Base-by-base conservation (phyloP, 2,888 invertebrate species). In the Cryptus armator region DNA sequence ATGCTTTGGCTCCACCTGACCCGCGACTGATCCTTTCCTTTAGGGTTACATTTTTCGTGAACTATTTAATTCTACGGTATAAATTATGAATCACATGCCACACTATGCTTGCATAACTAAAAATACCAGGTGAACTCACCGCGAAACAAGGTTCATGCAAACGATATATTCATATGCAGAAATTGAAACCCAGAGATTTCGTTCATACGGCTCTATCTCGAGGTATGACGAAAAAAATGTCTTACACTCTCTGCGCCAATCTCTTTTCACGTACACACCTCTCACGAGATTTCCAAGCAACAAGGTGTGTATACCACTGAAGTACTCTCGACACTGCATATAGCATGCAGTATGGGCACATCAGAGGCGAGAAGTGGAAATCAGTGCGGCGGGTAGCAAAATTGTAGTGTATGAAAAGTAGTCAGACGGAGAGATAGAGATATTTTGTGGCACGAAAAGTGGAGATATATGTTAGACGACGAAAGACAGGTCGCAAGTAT, bases 121-220 rank as follows among this genome's bases (percentile, higher is more conserved):
- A 37, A 62, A 62, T 62, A 59, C 37, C 74, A n/a, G 48, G 66
- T 48, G 56, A 74, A 81, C 70, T 70, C 70, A 32, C 14, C 79
- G 71, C 44, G 70, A 43, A 75, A 62, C 59, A 59, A 81, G 56
- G 37, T 24, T 32, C 44, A 74, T 74, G 74, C 74, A 74, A 81
- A 75, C 74, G 74, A 75, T 66, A 72, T 29, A 29, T 72, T 37
- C 79, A 53, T 81, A 67, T 48, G 74, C 74, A 71, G 74, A 81
- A 74, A 74, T 67, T 81, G 24, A 59, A 24, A 32, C 29, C 62
- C 29, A 32, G 62, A 62, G 37, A 37, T 37, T 29, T 62, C 62
- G 62, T 62, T 62, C 32, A 29, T 32, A 62, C 29, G 62, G 29
- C 29, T 14, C 62, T 62, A 14, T 62, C 32, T n/a, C 32, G 62